Percentiles rank a stretch among this genome's conserved stretches.
Conservation (phyloP, 2,113 vertebrate species). For the Tympanuchus pallidicinctus region DNA sequence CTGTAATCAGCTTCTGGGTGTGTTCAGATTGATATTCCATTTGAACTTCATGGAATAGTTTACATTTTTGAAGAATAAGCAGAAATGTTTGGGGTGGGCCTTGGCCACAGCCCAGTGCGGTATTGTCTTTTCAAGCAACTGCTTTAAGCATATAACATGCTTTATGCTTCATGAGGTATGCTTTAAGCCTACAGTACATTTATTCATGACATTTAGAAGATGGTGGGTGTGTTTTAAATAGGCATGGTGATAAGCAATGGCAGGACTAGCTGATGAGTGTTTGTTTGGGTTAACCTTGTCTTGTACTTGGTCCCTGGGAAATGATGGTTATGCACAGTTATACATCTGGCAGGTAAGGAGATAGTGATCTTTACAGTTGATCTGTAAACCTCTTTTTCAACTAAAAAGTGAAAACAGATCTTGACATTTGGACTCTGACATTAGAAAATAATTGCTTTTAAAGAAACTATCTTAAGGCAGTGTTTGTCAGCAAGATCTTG, state of each 20-base stretch:
- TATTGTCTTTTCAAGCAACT: not conserved
- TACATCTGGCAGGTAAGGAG: not conserved
- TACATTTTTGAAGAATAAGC: not conserved
- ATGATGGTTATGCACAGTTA: not conserved
- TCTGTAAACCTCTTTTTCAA: not conserved
- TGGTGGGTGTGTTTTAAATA: not conserved
- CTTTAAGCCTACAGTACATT: not conserved
- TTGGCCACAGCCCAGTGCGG: not conserved
- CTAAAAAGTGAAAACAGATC: not conserved
- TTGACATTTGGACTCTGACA: not conserved
- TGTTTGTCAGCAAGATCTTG: not conserved
- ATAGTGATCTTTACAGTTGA: not conserved
- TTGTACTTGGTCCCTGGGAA: not conserved
- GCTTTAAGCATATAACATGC: not conserved
- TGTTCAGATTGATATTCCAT: not conserved
- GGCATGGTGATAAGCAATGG: not conserved
- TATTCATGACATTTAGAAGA: not conserved
- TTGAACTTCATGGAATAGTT: constrained; percentile 25
- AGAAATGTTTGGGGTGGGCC: not conserved
- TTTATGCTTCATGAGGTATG: not conserved
- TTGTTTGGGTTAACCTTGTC: not conserved
- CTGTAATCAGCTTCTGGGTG: not conserved
- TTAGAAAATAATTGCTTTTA: not conserved
- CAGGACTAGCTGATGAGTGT: not conserved
- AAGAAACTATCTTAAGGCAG: not conserved